Percentiles rank a stretch among this genome's conserved stretches.
phyloP scores from a whole-genome alignment of 2,113 vertebrate genomes.

The Empidonax traillii region DNA sequence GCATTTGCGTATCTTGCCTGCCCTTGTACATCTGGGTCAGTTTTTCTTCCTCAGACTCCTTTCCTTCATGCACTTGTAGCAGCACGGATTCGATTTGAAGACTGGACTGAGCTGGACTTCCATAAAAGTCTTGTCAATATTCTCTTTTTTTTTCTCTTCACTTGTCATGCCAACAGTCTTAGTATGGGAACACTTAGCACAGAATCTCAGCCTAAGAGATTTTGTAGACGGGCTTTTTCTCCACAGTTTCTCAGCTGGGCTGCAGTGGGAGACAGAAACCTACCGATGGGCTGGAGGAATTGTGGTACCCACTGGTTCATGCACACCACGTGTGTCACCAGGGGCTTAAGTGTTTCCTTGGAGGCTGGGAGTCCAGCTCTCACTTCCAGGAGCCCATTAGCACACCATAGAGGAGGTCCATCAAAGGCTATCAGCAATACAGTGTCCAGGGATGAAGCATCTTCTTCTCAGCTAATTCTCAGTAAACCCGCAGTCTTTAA shows the following conservation, averaged over 20 bases:
- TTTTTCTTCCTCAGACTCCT: not conserved
- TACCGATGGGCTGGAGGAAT: not conserved
- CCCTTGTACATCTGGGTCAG: not conserved
- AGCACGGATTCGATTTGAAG: not conserved
- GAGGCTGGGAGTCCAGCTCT: not conserved
- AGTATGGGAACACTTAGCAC: fast-evolving
- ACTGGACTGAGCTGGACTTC: not conserved
- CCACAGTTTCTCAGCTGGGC: not conserved
- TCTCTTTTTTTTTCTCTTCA: not conserved
- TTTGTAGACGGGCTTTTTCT: not conserved
- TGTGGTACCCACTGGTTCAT: not conserved
- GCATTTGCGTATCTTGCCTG: not conserved
- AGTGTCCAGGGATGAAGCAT: not conserved
- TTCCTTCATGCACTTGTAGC: not conserved
- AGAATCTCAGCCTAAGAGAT: not conserved
- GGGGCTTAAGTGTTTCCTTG: not conserved
- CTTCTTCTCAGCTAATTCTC: not conserved
- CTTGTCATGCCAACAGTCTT: not conserved
- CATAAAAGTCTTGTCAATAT: not conserved
- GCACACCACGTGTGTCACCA: fast-evolving
- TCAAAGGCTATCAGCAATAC: not conserved
- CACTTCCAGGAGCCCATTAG: not conserved
- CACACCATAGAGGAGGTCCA: not conserved
- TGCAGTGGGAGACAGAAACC: not conserved
- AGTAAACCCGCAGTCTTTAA: not conserved